Evolutionary conservation across 2,888 invertebrate genomes (phyloP).

Genomic region (Papilio demoleus): DNA sequence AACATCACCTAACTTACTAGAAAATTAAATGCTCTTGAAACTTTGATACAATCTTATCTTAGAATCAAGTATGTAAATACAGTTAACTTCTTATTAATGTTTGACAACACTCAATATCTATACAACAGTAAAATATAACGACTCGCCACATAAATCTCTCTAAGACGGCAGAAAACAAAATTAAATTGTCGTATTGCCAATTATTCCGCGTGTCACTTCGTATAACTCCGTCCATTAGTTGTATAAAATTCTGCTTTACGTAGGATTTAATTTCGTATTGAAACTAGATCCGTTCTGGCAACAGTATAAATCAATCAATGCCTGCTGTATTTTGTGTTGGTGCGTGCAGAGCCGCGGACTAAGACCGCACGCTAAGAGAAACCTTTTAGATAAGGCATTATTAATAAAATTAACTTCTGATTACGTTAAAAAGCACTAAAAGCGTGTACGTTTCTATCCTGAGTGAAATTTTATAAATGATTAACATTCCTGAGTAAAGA

Average conservation of each 20-base stretch:
- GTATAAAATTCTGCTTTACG: slow-evolving; percentile 16
- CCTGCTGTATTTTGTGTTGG: not conserved
- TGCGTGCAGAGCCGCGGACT: not conserved
- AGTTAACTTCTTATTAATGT: slow-evolving; percentile 6
- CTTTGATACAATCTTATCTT: not conserved
- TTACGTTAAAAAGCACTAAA: not conserved
- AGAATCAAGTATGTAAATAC: not conserved
- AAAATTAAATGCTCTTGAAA: not conserved
- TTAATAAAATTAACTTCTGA: not conserved
- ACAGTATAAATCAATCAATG: slow-evolving; percentile 38
- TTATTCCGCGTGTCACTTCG: slow-evolving; percentile 35
- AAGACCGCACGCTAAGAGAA: slow-evolving; percentile 21
- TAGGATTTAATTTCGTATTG: slow-evolving; percentile 17
- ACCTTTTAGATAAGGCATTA: slow-evolving; percentile 3
- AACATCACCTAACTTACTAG: not conserved
- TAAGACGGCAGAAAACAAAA: slow-evolving; percentile 30
- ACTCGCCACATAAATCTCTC: slow-evolving; percentile 17
- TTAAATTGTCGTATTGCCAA: slow-evolving; percentile 41
- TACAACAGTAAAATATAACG: slow-evolving; percentile 3
- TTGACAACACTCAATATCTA: slow-evolving; percentile 17
- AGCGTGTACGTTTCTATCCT: not conserved
- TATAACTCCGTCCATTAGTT: slow-evolving; percentile 33
- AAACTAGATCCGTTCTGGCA: slow-evolving; percentile 31
- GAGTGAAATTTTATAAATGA: not conserved
- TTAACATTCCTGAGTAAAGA: no score